Evolutionary conservation across 2,113 vertebrate genomes (phyloP).

Genomic region (Nyctibius bracteatus): DNA sequence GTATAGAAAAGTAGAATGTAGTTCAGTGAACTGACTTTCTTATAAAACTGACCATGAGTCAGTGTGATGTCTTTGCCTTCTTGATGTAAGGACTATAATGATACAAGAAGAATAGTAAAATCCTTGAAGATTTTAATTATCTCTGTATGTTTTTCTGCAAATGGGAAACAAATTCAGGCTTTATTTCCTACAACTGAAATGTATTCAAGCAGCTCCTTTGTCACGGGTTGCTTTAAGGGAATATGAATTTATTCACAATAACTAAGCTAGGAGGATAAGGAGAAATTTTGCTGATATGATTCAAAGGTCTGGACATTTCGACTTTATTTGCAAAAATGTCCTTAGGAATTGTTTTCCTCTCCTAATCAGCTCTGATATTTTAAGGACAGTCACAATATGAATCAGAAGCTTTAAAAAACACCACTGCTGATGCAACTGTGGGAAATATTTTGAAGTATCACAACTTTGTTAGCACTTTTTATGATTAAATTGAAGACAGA

Average conservation of each 20-base stretch:
- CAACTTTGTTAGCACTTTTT: neutral
- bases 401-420: neutral
- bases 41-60: neutral
- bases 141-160: neutral
- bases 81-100: neutral
- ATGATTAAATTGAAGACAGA: neutral
- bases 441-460: neutral
- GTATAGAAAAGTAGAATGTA: neutral
- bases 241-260: constrained; percentile 20
- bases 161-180: neutral
- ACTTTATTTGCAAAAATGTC: constrained; percentile 45
- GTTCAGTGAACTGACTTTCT: neutral
- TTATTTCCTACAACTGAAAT: neutral
- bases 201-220: neutral
- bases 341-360: constrained; percentile 7
- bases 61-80: neutral
- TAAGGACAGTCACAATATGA: neutral
- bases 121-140: neutral
- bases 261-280: constrained; percentile 14
- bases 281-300: constrained; percentile 49
- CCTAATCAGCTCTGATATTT: neutral
- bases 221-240: constrained; percentile 23
- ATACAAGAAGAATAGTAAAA: neutral
- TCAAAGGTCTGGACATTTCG: constrained; percentile 11
- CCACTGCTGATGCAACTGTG: neutral